Evolutionary conservation across 2,888 invertebrate genomes (phyloP).

Genomic region (Craniophora ligustri): DNA sequence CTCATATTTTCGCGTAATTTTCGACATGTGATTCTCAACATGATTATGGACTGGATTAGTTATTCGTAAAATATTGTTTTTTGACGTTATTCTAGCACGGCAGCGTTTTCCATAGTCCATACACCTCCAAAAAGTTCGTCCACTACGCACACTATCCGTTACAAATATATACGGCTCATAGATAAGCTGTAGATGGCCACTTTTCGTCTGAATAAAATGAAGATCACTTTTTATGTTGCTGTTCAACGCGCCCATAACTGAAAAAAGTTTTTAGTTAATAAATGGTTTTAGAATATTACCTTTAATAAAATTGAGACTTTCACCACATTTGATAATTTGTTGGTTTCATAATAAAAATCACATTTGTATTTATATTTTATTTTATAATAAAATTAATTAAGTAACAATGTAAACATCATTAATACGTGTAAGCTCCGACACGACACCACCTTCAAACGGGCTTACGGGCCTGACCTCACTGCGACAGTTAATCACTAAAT

Average conservation of each 20-base stretch:
- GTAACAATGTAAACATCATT: too few species aligned
- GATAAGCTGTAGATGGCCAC: conserved; percentile 83
- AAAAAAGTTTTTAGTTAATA: conserved; percentile 44
- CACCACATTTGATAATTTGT: too few species aligned
- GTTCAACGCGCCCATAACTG: conserved; percentile 76
- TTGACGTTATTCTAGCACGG: conserved; percentile 84
- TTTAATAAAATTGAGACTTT: neutral
- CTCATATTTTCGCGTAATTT: conserved; percentile 81
- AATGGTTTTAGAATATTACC: neutral
- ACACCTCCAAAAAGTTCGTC: conserved; percentile 85
- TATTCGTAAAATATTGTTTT: conserved; percentile 80
- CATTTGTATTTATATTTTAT: neutral
- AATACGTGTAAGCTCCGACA: too few species aligned
- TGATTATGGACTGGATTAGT: conserved; percentile 86
- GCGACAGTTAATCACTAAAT: too few species aligned
- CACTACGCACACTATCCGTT: conserved; percentile 85
- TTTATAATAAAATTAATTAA: neutral
- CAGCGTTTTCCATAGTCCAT: conserved; percentile 85
- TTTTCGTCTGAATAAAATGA: conserved; percentile 86
- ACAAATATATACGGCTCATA: conserved; percentile 85
- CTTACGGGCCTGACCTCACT: too few species aligned
- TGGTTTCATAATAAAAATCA: neutral
- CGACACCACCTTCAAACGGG: too few species aligned
- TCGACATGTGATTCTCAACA: conserved; percentile 77
- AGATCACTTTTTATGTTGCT: conserved; percentile 77